Conservation (phyloP, 2,113 vertebrate species). For the Chitala chitala region DNA sequence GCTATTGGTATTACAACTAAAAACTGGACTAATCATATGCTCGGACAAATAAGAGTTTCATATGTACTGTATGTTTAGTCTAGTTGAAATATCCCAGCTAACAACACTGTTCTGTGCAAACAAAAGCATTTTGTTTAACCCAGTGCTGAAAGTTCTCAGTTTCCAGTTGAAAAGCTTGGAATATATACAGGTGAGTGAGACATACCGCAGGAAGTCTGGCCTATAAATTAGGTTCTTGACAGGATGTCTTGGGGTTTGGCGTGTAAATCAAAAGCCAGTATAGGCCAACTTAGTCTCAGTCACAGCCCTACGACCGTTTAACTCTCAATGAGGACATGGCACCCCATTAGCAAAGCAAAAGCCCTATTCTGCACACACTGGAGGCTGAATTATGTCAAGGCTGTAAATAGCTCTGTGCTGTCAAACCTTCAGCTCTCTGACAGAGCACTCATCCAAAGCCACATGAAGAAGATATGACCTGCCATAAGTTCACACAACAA, state of each 20-base stretch:
- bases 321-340: neutral
- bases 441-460: too few species aligned
- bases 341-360: neutral
- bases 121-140: constrained; percentile 21
- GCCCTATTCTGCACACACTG: too few species aligned
- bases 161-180: constrained; percentile 2
- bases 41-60: constrained; percentile 36
- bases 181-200: constrained; percentile 3
- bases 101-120: neutral
- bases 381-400: neutral
- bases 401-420: neutral
- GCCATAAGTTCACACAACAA: too few species aligned
- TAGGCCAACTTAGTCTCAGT: too few species aligned
- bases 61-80: constrained; percentile 45
- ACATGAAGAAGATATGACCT: too few species aligned
- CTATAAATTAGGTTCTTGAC: constrained; percentile 22
- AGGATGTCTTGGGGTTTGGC: constrained; percentile 16
- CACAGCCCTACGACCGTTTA: neutral
- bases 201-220: constrained; percentile 1
- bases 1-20: constrained; percentile 38
- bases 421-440: too few species aligned
- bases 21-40: too few species aligned
- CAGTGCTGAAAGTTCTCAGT: constrained; percentile 12
- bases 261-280: constrained; percentile 2
- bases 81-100: constrained; percentile 34